These are phyloP conservation scores for Asbolus verrucosus DNA, from an alignment of 1,140 invertebrate species.

Conservation along the genomic window DNA sequence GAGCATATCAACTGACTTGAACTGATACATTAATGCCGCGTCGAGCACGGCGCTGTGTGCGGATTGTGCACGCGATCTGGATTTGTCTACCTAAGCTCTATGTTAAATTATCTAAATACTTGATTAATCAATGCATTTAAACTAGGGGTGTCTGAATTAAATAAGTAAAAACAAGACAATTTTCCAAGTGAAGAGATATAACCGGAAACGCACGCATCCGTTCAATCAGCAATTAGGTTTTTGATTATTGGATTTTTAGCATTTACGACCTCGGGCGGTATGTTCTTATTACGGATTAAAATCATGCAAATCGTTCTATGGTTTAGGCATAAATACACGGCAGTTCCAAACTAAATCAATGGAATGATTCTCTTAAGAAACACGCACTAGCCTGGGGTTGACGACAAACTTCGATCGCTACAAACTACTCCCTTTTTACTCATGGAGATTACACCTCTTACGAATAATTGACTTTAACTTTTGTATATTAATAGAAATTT, in stretches of 20 bases:
- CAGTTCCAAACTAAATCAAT: slow-evolving; percentile 32
- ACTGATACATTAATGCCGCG: slow-evolving; percentile 9
- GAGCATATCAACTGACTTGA: slow-evolving; percentile 15
- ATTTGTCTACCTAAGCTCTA: slow-evolving; percentile 25
- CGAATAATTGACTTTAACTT: slow-evolving; percentile 25
- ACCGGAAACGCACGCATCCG: neutral
- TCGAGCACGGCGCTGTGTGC: slow-evolving; percentile 14
- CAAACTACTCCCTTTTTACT: slow-evolving; percentile 8
- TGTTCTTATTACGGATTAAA: slow-evolving; percentile 43
- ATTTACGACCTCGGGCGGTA: slow-evolving; percentile 6
- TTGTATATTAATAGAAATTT: neutral
- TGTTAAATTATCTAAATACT: slow-evolving; percentile 12
- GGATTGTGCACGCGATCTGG: slow-evolving; percentile 45
- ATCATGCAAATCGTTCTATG: slow-evolving; percentile 19
- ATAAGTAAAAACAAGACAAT: neutral
- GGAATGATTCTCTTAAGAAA: slow-evolving; percentile 33
- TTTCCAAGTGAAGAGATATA: neutral
- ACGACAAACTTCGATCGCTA: slow-evolving; percentile 35
- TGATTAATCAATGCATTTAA: neutral
- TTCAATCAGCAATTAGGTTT: neutral
- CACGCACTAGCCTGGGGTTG: slow-evolving; percentile 9
- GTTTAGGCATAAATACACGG: slow-evolving; percentile 16
- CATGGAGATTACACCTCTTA: slow-evolving; percentile 7
- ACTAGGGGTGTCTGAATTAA: neutral
- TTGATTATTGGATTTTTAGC: slow-evolving; percentile 17